Evolutionary conservation across 2,113 vertebrate genomes (phyloP), one percentile per base, ranked within the genome.

Genomic region (Labrus mixtus): DNA sequence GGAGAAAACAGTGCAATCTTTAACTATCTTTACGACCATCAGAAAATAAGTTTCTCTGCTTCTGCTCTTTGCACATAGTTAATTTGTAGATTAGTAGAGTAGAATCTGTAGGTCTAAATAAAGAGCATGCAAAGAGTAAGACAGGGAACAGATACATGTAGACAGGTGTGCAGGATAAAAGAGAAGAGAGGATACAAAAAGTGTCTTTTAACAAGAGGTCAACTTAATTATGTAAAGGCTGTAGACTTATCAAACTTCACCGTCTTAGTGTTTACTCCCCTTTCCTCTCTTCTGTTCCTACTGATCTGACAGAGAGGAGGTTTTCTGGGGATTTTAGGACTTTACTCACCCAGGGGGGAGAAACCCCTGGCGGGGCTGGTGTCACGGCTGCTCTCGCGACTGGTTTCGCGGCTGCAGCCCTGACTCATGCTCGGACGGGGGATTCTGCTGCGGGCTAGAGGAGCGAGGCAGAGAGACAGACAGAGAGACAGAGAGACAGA

Each of bases 361-460:
- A 97, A 96, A 69, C 95, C 96, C 87, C 97, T 94, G 78, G 96
- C 94, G 61, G 97, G 97, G 90, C 97, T 98, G 5, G 97, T 95
- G 91, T 98, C 97, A 72, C 97, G 94, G 94, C 97, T 98, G 87
- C 96, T 98, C 91, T 98, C 97, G n/a, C 97, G 95, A 92, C 97
- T 98, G 79, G 96, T 96, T 86, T 98, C 97, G 79, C 97, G 95
- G 94, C 97, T 98, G 93, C 97, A 98, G 20, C 97, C 97, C 91
- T 98, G 97, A 94, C 97, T 98, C 95, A 97, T 95, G 88, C 97
- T 98, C 57, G 96, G 96, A 20, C 97, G 96, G 76, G 97, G 97
- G 87, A 98, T 97, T 69, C 96, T 95, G 85, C 96, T 98, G 86
- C 95, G 95, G 3, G 95, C 97, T 97, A 88, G 78, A 79, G 88